Conservation (phyloP, 2,113 vertebrate species). For the Heloderma charlesbogerti region DNA sequence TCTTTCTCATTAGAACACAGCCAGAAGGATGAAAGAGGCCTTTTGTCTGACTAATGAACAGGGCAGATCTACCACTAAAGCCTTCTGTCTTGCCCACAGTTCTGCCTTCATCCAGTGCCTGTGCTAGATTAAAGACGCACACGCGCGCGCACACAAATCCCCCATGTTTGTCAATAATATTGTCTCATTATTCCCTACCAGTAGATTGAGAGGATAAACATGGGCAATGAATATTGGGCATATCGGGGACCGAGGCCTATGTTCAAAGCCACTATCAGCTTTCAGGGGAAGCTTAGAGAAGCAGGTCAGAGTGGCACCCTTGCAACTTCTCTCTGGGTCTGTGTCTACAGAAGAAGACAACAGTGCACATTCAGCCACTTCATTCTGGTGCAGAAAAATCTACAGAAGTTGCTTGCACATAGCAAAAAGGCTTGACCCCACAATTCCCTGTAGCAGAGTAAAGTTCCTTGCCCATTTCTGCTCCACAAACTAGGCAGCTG, state of each 20-base stretch:
- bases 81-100: slow-evolving; percentile 3
- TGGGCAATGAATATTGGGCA: neutral
- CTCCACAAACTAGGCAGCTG: neutral
- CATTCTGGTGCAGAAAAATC: neutral
- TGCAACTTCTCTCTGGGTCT: neutral
- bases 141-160: neutral
- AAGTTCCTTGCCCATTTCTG: neutral
- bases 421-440: neutral
- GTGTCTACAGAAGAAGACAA: neutral
- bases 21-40: slow-evolving; percentile 60
- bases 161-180: neutral
- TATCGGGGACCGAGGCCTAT: neutral
- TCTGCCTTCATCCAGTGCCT: neutral
- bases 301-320: neutral
- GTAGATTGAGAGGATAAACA: accelerated
- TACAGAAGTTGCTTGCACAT: neutral
- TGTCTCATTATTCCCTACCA: accelerated
- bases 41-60: slow-evolving; percentile 59
- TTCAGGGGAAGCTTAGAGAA: neutral
- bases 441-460: neutral
- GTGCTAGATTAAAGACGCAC: neutral
- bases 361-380: neutral
- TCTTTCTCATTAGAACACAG: slow-evolving; percentile 29
- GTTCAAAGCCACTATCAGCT: neutral
- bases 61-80: slow-evolving; percentile 17